phyloP scores from a whole-genome alignment of 2,888 invertebrate species.

The Xanthia icteritia region DNA sequence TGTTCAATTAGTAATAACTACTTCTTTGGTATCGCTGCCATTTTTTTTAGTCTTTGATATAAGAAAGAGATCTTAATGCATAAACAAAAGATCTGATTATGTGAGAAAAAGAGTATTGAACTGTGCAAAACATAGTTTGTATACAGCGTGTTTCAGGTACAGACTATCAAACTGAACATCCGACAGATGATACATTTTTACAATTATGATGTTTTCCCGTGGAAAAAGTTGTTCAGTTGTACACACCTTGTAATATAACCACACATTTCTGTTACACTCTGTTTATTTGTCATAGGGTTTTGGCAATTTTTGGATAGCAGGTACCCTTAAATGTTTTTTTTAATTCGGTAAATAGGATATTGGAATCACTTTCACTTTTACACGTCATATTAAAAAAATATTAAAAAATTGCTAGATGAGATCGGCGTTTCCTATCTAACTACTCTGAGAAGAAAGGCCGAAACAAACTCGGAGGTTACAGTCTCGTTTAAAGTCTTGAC shows the following conservation, averaged over 20 bases:
- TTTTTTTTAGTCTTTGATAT: background rate
- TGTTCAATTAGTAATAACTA: no score
- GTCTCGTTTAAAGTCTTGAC: no score
- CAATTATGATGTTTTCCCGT: background rate
- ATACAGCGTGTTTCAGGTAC: background rate
- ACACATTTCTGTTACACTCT: background rate
- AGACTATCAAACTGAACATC: background rate
- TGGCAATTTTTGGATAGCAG: background rate
- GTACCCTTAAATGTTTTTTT: no score
- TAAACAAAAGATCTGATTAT: background rate
- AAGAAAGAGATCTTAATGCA: background rate
- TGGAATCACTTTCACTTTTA: no score
- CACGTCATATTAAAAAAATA: no score
- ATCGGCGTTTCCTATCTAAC: no score
- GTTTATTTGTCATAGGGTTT: background rate
- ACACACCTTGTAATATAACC: background rate
- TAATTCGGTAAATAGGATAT: no score
- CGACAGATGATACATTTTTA: no score
- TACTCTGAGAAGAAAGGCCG: no score
- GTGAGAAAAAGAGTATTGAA: background rate
- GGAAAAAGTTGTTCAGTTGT: background rate
- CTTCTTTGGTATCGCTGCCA: background rate
- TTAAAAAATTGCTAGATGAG: no score
- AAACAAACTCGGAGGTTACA: no score
- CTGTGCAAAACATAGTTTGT: background rate